Evolutionary conservation across 1,140 invertebrate species (phyloP).

Genomic region (Magallana gigas): DNA sequence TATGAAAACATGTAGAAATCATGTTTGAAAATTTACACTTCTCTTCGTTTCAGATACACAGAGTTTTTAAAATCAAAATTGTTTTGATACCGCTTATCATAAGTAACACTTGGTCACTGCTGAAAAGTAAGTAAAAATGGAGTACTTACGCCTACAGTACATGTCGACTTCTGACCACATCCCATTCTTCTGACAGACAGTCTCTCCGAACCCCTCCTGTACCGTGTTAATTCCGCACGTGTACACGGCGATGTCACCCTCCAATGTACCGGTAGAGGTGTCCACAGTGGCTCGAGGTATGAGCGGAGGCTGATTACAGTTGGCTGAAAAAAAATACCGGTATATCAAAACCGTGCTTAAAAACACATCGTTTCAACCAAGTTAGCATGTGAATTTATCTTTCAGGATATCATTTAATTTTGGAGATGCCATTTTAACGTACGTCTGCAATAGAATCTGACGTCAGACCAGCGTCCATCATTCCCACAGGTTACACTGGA

Average conservation of each 20-base stretch:
- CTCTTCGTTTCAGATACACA: too few species aligned
- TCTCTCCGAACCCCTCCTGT: not conserved
- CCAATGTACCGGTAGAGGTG: constrained; percentile 13
- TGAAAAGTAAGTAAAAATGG: not conserved
- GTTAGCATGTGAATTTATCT: not conserved
- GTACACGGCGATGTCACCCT: constrained; percentile 3
- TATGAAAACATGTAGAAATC: too few species aligned
- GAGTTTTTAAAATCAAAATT: too few species aligned
- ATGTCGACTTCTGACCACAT: constrained; percentile 14
- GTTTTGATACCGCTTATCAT: too few species aligned
- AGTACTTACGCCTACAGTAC: constrained; percentile 36
- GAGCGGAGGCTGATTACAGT: not conserved
- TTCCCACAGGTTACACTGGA: not conserved
- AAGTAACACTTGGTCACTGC: not conserved
- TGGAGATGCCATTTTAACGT: not conserved
- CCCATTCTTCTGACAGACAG: constrained; percentile 7
- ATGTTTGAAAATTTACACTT: too few species aligned
- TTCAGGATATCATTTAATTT: not conserved
- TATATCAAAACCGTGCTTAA: not conserved
- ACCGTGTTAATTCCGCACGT: constrained; percentile 4
- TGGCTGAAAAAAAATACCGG: not conserved
- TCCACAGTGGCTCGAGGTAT: not conserved
- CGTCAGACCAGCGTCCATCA: constrained; percentile 8
- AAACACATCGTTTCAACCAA: not conserved
- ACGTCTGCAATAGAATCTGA: constrained; percentile 32